Evolutionary conservation across 2,797 vertebrate genomes (phyloP).

Genomic region (Parauchenoglanis punctatus): DNA sequence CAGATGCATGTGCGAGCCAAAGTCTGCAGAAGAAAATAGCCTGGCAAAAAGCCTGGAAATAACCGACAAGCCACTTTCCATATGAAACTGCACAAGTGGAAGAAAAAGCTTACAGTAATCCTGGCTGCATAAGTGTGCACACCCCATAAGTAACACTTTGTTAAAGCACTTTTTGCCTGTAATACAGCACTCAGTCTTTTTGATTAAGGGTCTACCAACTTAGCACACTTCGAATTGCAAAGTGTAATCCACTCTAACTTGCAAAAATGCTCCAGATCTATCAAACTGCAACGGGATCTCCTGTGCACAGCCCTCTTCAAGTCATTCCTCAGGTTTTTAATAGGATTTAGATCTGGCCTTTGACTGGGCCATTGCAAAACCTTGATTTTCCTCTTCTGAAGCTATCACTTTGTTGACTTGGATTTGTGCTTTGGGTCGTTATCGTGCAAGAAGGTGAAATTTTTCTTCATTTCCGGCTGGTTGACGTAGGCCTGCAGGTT

Average conservation of each 20-base stretch:
- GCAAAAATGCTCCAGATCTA: not conserved
- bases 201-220: no score
- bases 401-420: not conserved
- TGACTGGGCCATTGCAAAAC: not conserved
- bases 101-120: not conserved
- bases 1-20: not conserved
- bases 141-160: not conserved
- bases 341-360: not conserved
- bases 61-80: not conserved
- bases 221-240: not conserved
- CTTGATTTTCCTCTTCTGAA: not conserved
- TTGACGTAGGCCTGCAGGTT: not conserved
- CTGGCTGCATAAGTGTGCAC: not conserved
- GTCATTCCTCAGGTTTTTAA: constrained; percentile 4
- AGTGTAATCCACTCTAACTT: not conserved
- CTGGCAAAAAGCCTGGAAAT: not conserved
- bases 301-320: not conserved
- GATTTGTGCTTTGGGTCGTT: not conserved
- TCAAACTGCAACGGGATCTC: not conserved
- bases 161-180: not conserved
- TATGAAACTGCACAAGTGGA: not conserved
- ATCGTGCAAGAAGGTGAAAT: not conserved
- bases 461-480: not conserved
- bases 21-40: not conserved
- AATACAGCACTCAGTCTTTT: not conserved